Evolutionary conservation across 2,797 vertebrate species (phyloP), one percentile per base, ranked within the genome.

Genomic region (Enoplosus armatus): DNA sequence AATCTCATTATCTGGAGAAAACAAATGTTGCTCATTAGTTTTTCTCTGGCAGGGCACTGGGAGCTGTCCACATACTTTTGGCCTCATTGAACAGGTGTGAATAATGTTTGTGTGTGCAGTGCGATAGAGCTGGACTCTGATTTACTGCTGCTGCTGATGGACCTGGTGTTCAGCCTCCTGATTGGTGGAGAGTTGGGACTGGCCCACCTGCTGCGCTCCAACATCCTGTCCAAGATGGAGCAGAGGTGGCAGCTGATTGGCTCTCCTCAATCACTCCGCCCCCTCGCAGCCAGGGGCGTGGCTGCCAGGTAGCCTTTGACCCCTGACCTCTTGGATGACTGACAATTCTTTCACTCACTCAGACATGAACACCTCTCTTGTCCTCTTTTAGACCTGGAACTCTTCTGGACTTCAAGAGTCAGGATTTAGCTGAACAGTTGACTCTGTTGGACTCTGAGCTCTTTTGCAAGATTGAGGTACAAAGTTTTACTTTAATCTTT

Each of bases 321-420:
- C 26, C 41, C 24, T 37, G 10, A 64, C 45, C 31, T 20, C 5
- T 14, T 2, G 20, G 22, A 29, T 54, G 18, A 31, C 22, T 22
- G 50, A 56, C 31, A 54, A 2, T 18, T n/a, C 0, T 61, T 29
- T 47, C 0, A 8, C 24, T 3, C 22, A 26, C 10, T 43, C 26
- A 43, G 27, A 43, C 6, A 0, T 22, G 12, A 31, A 31, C 7
- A 14, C 1, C n/a, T 18, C 37, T 0, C 29, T 6, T 33, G 12
- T 55, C 20, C 35, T 22, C 48, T 12, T 10, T 82, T 93, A 98
- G 97, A 90, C 97, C 97, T 0, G 97, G 97, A 33, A 98, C 96
- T 0, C 90, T 98, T 60, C 95, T 97, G 5, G 97, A 98, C 87
- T 98, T 98, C 73, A 96, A 96, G 85, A 98, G 97, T 77, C 97